phyloP scores from a whole-genome alignment of 2,113 vertebrate species.

The Corythornis vintsioides region DNA sequence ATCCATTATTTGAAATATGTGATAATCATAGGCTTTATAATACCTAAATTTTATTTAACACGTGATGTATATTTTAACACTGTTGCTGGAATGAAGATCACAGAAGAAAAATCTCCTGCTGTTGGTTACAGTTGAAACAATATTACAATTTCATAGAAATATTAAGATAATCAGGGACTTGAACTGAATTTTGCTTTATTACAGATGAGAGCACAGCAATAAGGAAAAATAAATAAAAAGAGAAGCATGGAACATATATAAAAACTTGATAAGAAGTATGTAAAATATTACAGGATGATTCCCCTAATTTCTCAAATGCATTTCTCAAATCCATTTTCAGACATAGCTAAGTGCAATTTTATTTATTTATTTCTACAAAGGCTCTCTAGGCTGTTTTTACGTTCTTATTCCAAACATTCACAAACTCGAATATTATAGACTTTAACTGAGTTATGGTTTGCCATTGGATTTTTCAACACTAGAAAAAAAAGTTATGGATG shows the following conservation, averaged over 20 bases:
- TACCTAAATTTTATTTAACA: background rate
- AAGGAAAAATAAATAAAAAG: background rate
- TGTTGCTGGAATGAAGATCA: background rate
- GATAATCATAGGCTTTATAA: background rate
- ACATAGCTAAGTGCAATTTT: no score
- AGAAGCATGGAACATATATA: background rate
- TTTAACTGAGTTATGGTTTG: background rate
- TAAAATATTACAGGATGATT: background rate
- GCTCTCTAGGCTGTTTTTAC: background rate
- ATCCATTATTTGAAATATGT: background rate
- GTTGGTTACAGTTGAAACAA: background rate
- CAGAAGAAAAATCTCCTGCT: background rate
- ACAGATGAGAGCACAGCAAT: background rate
- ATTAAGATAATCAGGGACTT: background rate
- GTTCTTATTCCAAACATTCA: background rate
- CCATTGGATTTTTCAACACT: background rate
- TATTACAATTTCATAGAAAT: background rate
- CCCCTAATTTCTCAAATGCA: background rate
- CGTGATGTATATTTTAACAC: background rate
- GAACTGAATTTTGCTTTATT: background rate
- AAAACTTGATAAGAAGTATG: background rate
- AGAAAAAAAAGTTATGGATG: background rate
- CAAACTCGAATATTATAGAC: background rate
- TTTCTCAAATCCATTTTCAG: background rate
- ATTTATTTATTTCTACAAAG: no score